phyloP scores from a whole-genome alignment of 2,888 invertebrate genomes.

The Lepidochrysops patricia region DNA sequence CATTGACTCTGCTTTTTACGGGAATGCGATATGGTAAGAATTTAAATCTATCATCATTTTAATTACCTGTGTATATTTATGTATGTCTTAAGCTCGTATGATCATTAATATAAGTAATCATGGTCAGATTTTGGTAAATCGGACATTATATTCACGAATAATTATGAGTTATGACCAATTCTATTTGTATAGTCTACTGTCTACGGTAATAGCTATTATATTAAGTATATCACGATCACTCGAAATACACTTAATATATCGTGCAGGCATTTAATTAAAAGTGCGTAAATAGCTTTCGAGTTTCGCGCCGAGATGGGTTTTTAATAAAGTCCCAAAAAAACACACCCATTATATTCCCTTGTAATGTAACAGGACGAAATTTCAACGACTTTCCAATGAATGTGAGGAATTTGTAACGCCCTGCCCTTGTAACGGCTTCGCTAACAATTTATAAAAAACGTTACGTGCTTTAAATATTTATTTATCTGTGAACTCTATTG shows the following conservation, averaged over 20 bases:
- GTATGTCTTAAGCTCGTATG: too few relatives aligned
- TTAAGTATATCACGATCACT: too few relatives aligned
- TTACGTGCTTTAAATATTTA: slow-evolving; percentile 4
- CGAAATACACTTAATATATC: too few relatives aligned
- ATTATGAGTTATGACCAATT: too few relatives aligned
- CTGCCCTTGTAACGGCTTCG: neutral
- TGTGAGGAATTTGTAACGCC: slow-evolving; percentile 4
- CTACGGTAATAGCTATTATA: neutral
- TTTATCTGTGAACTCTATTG: neutral
- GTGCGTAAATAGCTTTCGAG: neutral
- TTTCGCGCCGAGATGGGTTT: neutral
- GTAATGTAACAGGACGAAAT: slow-evolving; percentile 5
- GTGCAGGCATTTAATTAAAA: neutral
- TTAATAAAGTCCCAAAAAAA: slow-evolving; percentile 10
- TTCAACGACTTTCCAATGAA: slow-evolving; percentile 4
- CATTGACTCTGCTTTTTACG: too few relatives aligned
- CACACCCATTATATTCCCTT: neutral
- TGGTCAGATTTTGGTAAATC: too few relatives aligned
- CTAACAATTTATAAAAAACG: slow-evolving; percentile 8
- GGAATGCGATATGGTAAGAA: too few relatives aligned
- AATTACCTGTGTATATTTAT: too few relatives aligned
- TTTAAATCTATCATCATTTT: too few relatives aligned
- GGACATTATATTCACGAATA: too few relatives aligned
- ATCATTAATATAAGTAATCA: too few relatives aligned
- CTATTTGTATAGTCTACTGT: too few relatives aligned